Evolutionary conservation across 2,113 vertebrate species (phyloP).

Genomic region (Atlantisia rogersi): DNA sequence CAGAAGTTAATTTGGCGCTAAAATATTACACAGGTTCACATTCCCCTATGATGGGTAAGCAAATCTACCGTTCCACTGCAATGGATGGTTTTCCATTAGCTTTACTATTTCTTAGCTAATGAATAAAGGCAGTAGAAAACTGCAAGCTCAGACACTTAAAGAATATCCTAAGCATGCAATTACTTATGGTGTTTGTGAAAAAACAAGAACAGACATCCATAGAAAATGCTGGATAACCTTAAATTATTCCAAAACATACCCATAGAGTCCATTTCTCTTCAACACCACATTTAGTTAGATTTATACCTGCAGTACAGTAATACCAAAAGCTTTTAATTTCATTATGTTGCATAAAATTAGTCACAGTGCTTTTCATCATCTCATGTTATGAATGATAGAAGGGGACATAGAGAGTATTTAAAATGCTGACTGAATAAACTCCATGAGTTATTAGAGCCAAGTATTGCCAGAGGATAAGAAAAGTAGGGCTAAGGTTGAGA

Average conservation of each 20-base stretch:
- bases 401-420: neutral
- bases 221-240: slow-evolving; percentile 16
- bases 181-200: slow-evolving; percentile 15
- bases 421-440: slow-evolving; percentile 38
- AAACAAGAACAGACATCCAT: slow-evolving; percentile 8
- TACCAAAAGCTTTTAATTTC: slow-evolving; percentile 52
- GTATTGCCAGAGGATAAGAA: neutral
- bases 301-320: slow-evolving; percentile 38
- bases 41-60: slow-evolving; percentile 2
- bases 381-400: slow-evolving; percentile 29
- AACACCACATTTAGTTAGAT: slow-evolving; percentile 29
- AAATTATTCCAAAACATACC: slow-evolving; percentile 44
- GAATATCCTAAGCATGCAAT: neutral
- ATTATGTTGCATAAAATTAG: slow-evolving; percentile 62
- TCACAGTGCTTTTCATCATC: slow-evolving; percentile 28
- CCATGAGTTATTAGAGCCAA: neutral
- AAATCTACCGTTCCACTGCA: slow-evolving; percentile 4
- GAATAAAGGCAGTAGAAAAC: slow-evolving; percentile 29
- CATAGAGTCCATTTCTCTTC: neutral
- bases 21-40: slow-evolving; percentile 1
- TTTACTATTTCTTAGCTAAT: slow-evolving; percentile 26
- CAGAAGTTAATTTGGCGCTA: neutral
- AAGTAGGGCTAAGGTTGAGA: neutral
- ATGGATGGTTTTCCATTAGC: slow-evolving; percentile 18
- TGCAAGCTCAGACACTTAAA: slow-evolving; percentile 19